Evolutionary conservation across 2,888 invertebrate genomes (phyloP), one percentile per base, ranked within the genome.

Genomic region (Chloroclysta siterata): DNA sequence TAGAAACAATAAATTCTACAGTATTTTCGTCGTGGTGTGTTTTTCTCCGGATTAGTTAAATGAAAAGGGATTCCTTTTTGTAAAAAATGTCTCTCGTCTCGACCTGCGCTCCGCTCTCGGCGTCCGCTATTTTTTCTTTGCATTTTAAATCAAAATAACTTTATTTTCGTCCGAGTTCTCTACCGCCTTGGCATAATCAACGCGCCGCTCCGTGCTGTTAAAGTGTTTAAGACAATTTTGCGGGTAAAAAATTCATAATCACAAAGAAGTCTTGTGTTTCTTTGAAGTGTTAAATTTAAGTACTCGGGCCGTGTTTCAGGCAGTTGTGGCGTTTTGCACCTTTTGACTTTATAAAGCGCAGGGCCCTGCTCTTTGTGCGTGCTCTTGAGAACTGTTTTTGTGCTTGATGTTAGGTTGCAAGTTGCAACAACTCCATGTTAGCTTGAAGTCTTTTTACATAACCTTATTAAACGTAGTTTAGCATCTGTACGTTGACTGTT

Each of bases 111-210:
- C 75, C 53, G 57, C 67, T 58, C 74, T 56, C 74, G 74, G 65
- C 78, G 72, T 76, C 72, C 77, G 73, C 71, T 79, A 78, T 82
- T 85, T 87, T 88, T 87, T 84, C 84, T 86, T 85, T 88, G 84
- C 85, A 89, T 90, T 90, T 89, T 88, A 88, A 89, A 88, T 89
- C 83, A 84, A 89, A 90, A 91, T 88, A 89, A 87, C 85, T 90
- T 89, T 84, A 85, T 88, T 89, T 89, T 87, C 80, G 80, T 80
- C 84, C 65, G 82, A 87, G 83, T 89, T 87, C 85, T 82, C 81
- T 73, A 79, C 87, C 84, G 80, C 85, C 87, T 87, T 86, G 81
- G 84, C 85, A 87, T 89, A 90, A 89, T 90, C 86, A 88, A 86
- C 85, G 84, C 80, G 75, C 78, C 76, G 70, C 71, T 56, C 71